A percentile compares a stretch with the other conserved stretches of the same genome.
phyloP scores from a whole-genome alignment of 2,113 vertebrate genomes.

The Sterrhoptilus dennistouni region DNA sequence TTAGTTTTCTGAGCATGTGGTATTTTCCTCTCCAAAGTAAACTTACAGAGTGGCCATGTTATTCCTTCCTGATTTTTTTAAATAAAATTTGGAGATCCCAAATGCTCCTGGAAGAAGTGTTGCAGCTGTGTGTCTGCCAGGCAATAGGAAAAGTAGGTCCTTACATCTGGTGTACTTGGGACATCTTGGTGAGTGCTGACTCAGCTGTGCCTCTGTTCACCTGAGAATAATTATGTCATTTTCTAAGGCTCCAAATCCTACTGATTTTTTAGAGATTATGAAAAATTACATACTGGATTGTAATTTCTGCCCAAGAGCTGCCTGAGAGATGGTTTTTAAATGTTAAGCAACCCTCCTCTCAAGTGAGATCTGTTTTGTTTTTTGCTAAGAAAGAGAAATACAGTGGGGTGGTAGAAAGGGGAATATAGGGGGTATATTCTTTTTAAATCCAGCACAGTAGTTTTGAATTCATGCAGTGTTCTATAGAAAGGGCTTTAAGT shows the following conservation, averaged over 20 bases:
- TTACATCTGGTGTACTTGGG: background rate
- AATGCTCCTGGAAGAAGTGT: background rate
- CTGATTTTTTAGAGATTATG: background rate
- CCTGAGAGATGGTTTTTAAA: background rate
- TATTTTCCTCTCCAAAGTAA: background rate
- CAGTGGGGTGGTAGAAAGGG: fast-evolving
- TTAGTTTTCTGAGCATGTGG: background rate
- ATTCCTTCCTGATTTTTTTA: background rate
- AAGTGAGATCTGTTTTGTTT: background rate
- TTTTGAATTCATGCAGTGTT: background rate
- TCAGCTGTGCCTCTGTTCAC: background rate
- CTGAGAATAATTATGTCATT: background rate
- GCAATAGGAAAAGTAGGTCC: background rate
- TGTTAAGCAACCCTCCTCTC: background rate
- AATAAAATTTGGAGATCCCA: background rate
- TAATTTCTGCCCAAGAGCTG: background rate
- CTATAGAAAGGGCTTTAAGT: background rate
- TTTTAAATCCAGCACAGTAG: background rate
- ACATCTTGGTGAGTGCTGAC: background rate
- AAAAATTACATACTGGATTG: background rate
- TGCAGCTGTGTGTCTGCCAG: background rate
- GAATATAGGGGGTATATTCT: background rate
- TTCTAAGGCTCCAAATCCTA: background rate
- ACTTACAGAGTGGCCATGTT: background rate
- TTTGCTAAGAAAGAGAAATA: background rate